A percentile compares a stretch with the other conserved stretches of the same genome.
These are phyloP conservation scores for Drosophila pseudoobscura DNA, from an alignment of 1,140 invertebrate genomes.

Conservation along the genomic window DNA sequence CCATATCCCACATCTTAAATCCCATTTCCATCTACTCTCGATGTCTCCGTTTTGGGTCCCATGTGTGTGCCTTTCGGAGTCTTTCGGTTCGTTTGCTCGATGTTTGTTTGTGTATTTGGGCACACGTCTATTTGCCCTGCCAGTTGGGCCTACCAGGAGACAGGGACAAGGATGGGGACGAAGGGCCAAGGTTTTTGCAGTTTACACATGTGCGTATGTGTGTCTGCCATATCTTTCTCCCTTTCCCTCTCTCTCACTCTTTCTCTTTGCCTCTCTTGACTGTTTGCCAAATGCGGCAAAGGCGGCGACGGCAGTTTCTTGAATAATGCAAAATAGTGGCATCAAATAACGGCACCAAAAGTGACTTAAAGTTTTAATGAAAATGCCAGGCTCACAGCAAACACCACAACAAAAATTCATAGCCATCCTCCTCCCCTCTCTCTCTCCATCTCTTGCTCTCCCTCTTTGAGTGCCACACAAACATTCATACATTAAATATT, in stretches of 20 bases:
- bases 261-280: background rate
- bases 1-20: background rate
- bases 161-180: slow-evolving; percentile 40
- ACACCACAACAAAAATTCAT: slow-evolving; percentile 27
- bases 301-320: slow-evolving; percentile 56
- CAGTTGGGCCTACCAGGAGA: slow-evolving; percentile 48
- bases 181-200: slow-evolving; percentile 41
- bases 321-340: slow-evolving; percentile 77
- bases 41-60: slow-evolving; percentile 37
- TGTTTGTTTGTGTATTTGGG: slow-evolving; percentile 44
- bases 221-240: background rate
- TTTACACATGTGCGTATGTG: slow-evolving; percentile 17
- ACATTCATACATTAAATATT: slow-evolving; percentile 68
- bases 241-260: too few relatives aligned
- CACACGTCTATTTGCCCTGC: slow-evolving; percentile 67
- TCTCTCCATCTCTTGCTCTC: too few relatives aligned
- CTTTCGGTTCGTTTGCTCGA: slow-evolving; percentile 49
- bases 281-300: slow-evolving; percentile 60
- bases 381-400: slow-evolving; percentile 54
- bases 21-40: slow-evolving; percentile 13
- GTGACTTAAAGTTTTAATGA: slow-evolving; percentile 81
- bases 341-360: slow-evolving; percentile 70
- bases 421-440: background rate
- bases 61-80: slow-evolving; percentile 39
- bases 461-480: slow-evolving; percentile 31